Evolutionary conservation across 2,888 invertebrate species (phyloP), one percentile per base, ranked within the genome.

Genomic region (Liodrosophila aerea): DNA sequence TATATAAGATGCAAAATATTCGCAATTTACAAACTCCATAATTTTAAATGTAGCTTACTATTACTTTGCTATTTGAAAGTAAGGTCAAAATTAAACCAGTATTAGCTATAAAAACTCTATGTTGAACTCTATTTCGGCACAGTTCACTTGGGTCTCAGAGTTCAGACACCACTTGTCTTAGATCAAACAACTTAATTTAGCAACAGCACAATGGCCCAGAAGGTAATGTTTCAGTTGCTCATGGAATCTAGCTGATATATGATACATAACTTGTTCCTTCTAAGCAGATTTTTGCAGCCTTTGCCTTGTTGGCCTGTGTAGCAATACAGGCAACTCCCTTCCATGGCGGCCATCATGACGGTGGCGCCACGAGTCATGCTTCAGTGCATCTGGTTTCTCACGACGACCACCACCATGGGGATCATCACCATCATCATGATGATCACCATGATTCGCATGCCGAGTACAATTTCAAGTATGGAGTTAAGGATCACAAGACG

Each of bases 381-480:
- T 81, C 83, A 0, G 69, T 86, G n/a, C 85, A 86, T 29, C 22
- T 86, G 16, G 85, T 86, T 9, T 81, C 87, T n/a, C 87, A 86
- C 36, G 81, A 72, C 12, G 84, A 68, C 27, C 62, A 64, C 11
- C 65, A 67, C 5, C 22, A 50, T 7, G 59, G 64, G 31, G 33
- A 27, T 0, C 39, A 57, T 27, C 52, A 58, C 5, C 46, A 44
- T 8, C 63, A 30, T 4, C 50, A 49, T 39, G 85, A 70, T 4
- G 86, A 84, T 4, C 71, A 70, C 1, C 73, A 77, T 4, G 76
- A 75, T 15, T 73, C 81, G 7, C 77, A 80, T 45, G 73, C 87
- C 50, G 87, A 86, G 39, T 87, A 87, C 46, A 67, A 75, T 7
- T 86, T 87, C 67, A 62, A 64, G 12, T 86, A 87, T 29, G 86